These are phyloP conservation scores for Carcina quercana DNA, from an alignment of 2,888 invertebrate genomes.

Conservation along the genomic window DNA sequence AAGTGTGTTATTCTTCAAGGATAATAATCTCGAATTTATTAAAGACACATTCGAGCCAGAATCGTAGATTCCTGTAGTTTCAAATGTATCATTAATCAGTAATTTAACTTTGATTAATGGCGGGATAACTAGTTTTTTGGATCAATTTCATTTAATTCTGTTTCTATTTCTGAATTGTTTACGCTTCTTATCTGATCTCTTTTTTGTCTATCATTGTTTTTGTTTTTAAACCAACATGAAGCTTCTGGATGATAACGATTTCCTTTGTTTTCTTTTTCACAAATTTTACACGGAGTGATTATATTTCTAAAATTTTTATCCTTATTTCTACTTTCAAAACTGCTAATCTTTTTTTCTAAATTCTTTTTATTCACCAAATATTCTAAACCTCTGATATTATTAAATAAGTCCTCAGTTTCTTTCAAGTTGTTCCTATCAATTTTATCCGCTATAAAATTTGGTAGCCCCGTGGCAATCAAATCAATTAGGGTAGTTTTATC, in stretches of 20 bases:
- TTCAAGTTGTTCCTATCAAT: no score
- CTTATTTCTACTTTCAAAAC: no score
- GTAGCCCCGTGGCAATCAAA: no score
- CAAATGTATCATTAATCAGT: constrained; percentile 15
- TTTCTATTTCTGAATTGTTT: constrained; percentile 13
- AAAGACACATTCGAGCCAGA: constrained; percentile 25
- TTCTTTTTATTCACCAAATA: no score
- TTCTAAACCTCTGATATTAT: no score
- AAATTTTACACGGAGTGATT: no score
- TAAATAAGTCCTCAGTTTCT: no score
- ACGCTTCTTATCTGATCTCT: constrained; percentile 1
- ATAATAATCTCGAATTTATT: constrained; percentile 22
- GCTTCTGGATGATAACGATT: constrained; percentile 8
- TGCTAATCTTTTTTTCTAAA: no score
- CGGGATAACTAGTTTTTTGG: constrained; percentile 13
- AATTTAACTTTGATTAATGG: constrained; percentile 21
- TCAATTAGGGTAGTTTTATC: no score
- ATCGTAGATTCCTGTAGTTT: constrained; percentile 21
- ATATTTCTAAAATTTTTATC: no score
- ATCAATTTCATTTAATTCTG: constrained; percentile 8
- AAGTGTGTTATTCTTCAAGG: constrained; percentile 9
- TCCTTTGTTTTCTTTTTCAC: constrained; percentile 12
- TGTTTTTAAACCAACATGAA: constrained; percentile 9
- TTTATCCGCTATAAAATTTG: no score
- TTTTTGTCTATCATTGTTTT: constrained; percentile 1